Conservation (phyloP, 2,888 invertebrate genomes). For the Nebria brevicollis region DNA sequence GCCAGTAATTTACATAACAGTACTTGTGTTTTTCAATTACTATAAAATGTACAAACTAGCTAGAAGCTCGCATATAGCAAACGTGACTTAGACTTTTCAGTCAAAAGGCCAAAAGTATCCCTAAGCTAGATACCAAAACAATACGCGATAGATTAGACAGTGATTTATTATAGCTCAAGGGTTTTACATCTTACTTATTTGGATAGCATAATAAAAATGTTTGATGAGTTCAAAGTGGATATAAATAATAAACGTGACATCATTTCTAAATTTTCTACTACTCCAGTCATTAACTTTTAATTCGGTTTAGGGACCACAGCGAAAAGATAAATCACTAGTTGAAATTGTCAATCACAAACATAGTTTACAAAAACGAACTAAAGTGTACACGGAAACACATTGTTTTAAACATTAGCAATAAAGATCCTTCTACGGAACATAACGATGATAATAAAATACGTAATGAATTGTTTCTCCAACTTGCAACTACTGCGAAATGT, state of each 20-base stretch:
- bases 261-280: no score
- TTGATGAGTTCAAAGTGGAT: no score
- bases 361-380: background rate
- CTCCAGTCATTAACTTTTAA: no score
- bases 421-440: background rate
- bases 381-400: background rate
- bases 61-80: background rate
- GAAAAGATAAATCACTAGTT: background rate
- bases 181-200: background rate
- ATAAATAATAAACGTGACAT: no score
- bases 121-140: background rate
- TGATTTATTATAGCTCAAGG: background rate
- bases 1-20: slow-evolving; percentile 35
- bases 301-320: no score
- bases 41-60: background rate
- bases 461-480: background rate
- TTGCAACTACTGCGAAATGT: background rate
- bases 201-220: no score
- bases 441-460: background rate
- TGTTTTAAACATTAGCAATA: background rate
- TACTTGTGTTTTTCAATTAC: slow-evolving; percentile 32
- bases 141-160: background rate
- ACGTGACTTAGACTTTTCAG: background rate
- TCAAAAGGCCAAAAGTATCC: slow-evolving; percentile 1
- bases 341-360: background rate